phyloP scores from a whole-genome alignment of 2,797 vertebrate genomes.

The Lophotriccus pileatus region DNA sequence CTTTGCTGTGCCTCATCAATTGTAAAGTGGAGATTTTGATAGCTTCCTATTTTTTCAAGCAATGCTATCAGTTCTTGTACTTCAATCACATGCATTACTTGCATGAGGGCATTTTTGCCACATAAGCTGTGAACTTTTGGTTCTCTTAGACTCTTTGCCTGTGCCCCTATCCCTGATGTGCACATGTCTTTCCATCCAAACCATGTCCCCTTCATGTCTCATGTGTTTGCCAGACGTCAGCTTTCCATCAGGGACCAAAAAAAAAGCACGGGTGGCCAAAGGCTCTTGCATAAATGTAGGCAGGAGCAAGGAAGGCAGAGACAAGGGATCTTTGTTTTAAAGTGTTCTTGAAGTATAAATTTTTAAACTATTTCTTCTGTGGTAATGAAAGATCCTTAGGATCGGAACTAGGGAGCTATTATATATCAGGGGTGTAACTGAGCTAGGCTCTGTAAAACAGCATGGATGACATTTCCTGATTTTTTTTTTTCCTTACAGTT shows the following conservation, averaged over 20 bases:
- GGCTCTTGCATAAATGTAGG: neutral
- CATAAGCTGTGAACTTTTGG: neutral
- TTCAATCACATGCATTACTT: neutral
- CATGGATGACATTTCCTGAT: neutral
- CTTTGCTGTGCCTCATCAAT: neutral
- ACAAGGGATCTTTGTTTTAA: constrained; percentile 2
- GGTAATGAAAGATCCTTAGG: neutral
- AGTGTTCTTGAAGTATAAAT: constrained; percentile 10
- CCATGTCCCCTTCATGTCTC: rapidly evolving
- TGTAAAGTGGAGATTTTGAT: neutral
- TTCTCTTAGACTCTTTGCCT: neutral
- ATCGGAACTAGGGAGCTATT: neutral
- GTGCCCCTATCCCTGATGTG: neutral
- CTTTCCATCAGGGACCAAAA: neutral
- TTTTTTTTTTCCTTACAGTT: neutral
- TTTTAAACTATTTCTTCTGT: neutral
- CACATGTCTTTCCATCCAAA: neutral
- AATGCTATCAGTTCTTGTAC: neutral
- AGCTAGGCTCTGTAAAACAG: neutral
- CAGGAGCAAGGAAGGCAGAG: neutral
- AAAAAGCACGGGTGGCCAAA: rapidly evolving
- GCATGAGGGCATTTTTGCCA: neutral
- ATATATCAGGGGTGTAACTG: neutral
- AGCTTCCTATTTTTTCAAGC: too few species aligned
- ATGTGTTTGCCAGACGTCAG: constrained; percentile 5